A percentile compares a stretch with the other conserved stretches of the same genome.
phyloP scores from a whole-genome alignment of 2,797 vertebrate species.

The Gadopsis marmoratus region DNA sequence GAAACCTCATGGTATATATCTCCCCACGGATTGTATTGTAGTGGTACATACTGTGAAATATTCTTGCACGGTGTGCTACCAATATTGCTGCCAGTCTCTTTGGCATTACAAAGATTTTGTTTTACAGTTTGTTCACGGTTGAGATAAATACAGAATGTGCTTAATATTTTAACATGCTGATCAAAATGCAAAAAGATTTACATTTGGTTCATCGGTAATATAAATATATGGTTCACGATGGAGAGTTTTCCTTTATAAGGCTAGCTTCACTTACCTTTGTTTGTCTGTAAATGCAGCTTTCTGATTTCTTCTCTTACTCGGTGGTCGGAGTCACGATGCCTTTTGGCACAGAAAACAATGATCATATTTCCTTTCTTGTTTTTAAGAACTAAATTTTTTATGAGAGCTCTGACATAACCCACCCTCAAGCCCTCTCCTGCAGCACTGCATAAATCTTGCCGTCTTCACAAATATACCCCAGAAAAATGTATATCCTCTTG shows the following conservation, averaged over 20 bases:
- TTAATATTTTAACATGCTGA: slow-evolving; percentile 64
- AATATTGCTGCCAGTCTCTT: slow-evolving; percentile 37
- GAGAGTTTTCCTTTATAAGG: slow-evolving; percentile 27
- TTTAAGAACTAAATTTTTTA: slow-evolving; percentile 73
- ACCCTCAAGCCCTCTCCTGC: slow-evolving; percentile 60
- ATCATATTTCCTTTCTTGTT: slow-evolving; percentile 54
- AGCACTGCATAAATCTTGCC: slow-evolving; percentile 67
- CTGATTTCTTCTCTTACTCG: slow-evolving; percentile 32
- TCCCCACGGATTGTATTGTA: slow-evolving; percentile 55
- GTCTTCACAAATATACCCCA: slow-evolving; percentile 59
- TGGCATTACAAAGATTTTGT: slow-evolving; percentile 33
- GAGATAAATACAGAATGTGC: slow-evolving; percentile 49
- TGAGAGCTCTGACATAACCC: slow-evolving; percentile 66
- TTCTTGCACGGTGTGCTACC: slow-evolving; percentile 37
- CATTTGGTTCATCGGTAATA: slow-evolving; percentile 57
- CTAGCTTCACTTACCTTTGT: slow-evolving; percentile 24
- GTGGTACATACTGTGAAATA: slow-evolving; percentile 40
- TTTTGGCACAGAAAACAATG: slow-evolving; percentile 30
- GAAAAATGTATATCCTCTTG: slow-evolving; percentile 67
- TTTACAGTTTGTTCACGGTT: slow-evolving; percentile 38
- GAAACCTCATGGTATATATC: slow-evolving; percentile 42
- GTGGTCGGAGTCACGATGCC: slow-evolving; percentile 44
- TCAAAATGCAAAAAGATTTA: slow-evolving; percentile 47
- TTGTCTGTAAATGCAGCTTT: slow-evolving; percentile 47
- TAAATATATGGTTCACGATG: slow-evolving; percentile 28